A percentile compares a stretch with the other conserved stretches of the same genome.
phyloP scores from a whole-genome alignment of 2,113 vertebrate species.

The Aptenodytes forsteri region DNA sequence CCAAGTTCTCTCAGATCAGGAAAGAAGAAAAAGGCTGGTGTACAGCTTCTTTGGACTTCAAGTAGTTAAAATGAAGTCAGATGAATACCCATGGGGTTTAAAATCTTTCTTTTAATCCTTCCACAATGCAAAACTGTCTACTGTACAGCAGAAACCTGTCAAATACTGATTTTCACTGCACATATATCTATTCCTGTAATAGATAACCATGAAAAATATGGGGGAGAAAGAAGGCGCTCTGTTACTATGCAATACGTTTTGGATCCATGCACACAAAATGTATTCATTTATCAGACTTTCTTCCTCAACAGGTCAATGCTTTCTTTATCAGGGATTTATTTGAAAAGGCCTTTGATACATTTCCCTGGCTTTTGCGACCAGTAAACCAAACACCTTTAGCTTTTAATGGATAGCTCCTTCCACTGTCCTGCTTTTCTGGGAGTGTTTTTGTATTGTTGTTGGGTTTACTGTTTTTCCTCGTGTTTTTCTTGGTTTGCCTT shows the following conservation, averaged over 20 bases:
- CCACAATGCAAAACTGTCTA: neutral
- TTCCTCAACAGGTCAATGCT: neutral
- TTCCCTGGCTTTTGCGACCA: neutral
- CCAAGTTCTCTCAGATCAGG: neutral
- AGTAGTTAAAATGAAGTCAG: neutral
- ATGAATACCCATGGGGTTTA: neutral
- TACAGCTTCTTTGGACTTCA: neutral
- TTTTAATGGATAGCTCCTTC: neutral
- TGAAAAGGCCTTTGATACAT: neutral
- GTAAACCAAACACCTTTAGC: neutral
- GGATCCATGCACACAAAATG: neutral
- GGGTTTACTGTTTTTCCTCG: neutral
- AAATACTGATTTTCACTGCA: neutral
- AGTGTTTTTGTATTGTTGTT: neutral
- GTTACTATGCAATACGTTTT: neutral
- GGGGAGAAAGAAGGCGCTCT: neutral
- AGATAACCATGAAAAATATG: neutral
- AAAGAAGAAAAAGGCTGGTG: neutral
- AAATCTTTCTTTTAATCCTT: neutral
- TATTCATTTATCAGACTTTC: neutral
- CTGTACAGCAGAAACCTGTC: neutral
- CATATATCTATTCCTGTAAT: neutral
- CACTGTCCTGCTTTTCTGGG: neutral
- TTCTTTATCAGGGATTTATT: conserved; percentile 4
- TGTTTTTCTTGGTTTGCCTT: neutral